phyloP scores from a whole-genome alignment of 2,888 invertebrate genomes.

The Philhelius pedissequus region DNA sequence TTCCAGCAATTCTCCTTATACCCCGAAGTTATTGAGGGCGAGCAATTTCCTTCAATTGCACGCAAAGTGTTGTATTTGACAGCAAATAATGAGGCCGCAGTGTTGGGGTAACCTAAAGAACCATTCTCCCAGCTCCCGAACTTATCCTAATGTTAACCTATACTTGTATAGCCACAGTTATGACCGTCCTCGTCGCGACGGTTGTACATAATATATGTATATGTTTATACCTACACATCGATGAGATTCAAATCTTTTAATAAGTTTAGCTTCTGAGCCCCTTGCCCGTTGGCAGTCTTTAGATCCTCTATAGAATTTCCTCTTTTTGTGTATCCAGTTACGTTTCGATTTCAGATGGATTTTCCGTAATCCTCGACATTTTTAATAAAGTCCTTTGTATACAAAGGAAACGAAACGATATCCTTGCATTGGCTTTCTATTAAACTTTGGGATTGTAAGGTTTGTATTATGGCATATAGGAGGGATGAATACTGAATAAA shows the following conservation, averaged over 20 bases:
- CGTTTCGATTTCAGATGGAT: conserved; percentile 18
- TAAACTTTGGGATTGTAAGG: neutral
- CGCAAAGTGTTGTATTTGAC: conserved; percentile 50
- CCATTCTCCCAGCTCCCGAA: neutral
- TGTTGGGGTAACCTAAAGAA: neutral
- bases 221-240: conserved; percentile 70
- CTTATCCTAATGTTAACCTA: neutral
- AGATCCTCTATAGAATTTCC: neutral
- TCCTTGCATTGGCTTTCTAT: conserved; percentile 6
- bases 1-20: neutral
- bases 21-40: neutral
- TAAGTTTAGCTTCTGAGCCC: conserved; percentile 74
- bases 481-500: neutral
- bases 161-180: neutral
- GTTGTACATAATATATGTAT: neutral
- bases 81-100: conserved; percentile 31
- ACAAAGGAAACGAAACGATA: neutral
- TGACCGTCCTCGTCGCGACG: neutral
- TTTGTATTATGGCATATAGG: neutral
- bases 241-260: conserved; percentile 77
- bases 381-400: conserved; percentile 11
- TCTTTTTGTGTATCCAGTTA: neutral
- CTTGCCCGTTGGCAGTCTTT: conserved; percentile 28
- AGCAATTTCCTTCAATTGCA: conserved; percentile 46
- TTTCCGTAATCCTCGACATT: conserved; percentile 32